Base-by-base conservation (phyloP, 2,113 vertebrate species). In the Proterorhinus semilunaris region DNA sequence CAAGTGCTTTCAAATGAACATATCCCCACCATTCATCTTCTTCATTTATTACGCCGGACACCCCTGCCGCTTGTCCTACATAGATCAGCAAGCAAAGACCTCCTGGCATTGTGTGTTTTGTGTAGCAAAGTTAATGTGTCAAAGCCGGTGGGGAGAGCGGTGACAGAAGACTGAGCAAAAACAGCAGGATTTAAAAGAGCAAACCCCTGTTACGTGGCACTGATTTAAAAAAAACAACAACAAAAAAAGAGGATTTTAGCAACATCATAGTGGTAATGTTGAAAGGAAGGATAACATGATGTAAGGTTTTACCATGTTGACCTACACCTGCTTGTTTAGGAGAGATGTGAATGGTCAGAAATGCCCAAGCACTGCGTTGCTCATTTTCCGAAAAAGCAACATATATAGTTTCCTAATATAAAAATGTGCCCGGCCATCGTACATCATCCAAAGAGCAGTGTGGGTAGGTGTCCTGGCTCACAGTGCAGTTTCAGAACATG, bases 21-120 rank as follows among this genome's bases (percentile, higher is more conserved):
- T 89, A 87, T 91, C 91, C 65, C 0, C 62, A 65, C 80, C 91
- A 87, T 93, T 92, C 90, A 85, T 92, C 92, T 89, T 85, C 1
- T 76, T 65, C 80, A 64, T 72, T 89, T 84, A 72, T 12, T 87
- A 75, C 84, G 85, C 79, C 76, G 88, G 81, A 76, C 62, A 62
- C 78, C 75, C 27, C 15, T 10, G 13, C 10, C 58, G 68, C 53
- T 68, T 88, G 90, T 90, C 90, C 88, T 79, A 72, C 1, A 55
- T 71, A 86, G 84, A 89, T 88, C 83, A 87, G 66, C 83, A 77
- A 86, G 62, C 79, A 80, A 69, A 75, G 74, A 79, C 83, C 74
- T 81, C 86, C 68, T 82, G 71, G 87, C 72, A 67, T 58, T 79
- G 58, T 80, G 68, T 72, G 51, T 68, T 61, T 66, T 72, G 64